These are phyloP conservation scores for Tragelaphus imberbis DNA, from an alignment of 2,113 vertebrate genomes.

Conservation along the genomic window DNA sequence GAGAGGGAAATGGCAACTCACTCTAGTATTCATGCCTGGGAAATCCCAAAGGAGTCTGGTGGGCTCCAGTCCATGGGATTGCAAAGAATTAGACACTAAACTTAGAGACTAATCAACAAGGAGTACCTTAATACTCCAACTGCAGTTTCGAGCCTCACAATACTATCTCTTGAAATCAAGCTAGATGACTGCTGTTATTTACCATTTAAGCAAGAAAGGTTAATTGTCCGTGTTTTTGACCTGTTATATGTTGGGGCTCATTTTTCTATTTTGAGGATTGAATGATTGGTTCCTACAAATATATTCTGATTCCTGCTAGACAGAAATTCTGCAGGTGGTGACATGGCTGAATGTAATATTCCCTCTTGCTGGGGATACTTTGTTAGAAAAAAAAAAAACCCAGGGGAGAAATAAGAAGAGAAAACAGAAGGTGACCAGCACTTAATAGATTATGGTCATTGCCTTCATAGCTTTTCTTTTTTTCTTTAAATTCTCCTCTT, in stretches of 20 bases:
- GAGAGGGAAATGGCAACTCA: not conserved
- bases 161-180: not conserved
- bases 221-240: not conserved
- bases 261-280: slow-evolving; percentile 31
- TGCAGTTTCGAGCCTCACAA: not conserved
- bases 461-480: not conserved
- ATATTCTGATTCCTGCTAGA: not conserved
- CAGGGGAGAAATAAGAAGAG: not conserved
- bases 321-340: not conserved
- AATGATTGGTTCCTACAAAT: slow-evolving; percentile 17
- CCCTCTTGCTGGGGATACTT: not conserved
- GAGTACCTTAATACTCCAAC: not conserved
- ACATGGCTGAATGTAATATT: not conserved
- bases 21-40: not conserved
- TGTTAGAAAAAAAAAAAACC: not conserved
- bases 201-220: not conserved
- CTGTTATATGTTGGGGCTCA: not conserved
- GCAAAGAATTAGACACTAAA: not conserved
- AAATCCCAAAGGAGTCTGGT: not conserved
- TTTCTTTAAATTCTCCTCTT: slow-evolving; percentile 12
- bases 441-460: not conserved
- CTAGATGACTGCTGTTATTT: not conserved
- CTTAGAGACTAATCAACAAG: not conserved
- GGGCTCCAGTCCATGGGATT: not conserved
- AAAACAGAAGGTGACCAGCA: not conserved